Evolutionary conservation across 2,113 vertebrate species (phyloP).

Genomic region (Lontra canadensis): DNA sequence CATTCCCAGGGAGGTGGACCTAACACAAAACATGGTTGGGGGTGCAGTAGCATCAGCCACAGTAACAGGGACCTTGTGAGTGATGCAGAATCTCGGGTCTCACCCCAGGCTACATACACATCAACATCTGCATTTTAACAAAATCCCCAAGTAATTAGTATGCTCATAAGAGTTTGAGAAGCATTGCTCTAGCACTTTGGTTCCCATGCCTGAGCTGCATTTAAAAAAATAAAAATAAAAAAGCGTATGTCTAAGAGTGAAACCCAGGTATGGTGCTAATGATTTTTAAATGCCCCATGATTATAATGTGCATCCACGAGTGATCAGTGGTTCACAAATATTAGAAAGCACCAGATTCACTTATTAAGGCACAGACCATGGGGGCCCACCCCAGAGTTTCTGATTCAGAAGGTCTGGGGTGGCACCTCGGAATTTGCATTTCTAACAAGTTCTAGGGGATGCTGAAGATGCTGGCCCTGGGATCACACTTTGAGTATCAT

Average conservation of each 20-base stretch:
- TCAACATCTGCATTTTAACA: neutral
- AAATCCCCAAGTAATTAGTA: neutral
- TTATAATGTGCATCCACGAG: neutral
- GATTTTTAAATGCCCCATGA: neutral
- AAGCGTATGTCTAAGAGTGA: neutral
- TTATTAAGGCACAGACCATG: neutral
- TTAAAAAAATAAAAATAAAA: neutral
- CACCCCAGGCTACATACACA: neutral
- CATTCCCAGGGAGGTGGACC: too few relatives aligned
- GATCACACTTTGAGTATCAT: neutral
- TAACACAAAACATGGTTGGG: neutral
- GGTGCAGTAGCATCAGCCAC: neutral
- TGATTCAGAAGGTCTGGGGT: neutral
- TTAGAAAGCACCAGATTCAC: neutral
- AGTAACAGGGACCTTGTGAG: too few relatives aligned
- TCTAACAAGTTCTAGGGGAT: neutral
- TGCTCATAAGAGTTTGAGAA: neutral
- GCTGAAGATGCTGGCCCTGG: neutral
- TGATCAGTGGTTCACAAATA: neutral
- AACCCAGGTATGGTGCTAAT: neutral
- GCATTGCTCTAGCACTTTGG: too few relatives aligned
- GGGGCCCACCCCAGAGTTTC: neutral
- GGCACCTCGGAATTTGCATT: too few relatives aligned
- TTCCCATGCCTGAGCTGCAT: neutral
- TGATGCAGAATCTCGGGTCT: neutral